Conservation (phyloP, 2,888 invertebrate genomes). For the Metellina segmentata region DNA sequence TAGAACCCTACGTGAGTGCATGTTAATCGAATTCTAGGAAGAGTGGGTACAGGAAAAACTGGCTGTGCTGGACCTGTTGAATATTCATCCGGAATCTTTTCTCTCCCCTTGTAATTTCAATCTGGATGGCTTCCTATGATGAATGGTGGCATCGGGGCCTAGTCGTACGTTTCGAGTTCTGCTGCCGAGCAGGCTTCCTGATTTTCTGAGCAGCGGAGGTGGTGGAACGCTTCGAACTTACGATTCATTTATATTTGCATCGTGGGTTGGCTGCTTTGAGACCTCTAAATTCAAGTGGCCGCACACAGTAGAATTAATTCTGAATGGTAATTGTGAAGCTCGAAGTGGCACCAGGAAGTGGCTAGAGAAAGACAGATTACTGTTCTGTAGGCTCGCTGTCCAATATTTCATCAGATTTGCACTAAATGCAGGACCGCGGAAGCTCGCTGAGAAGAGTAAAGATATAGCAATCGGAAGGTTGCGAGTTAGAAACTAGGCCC, state of each 20-base stretch:
- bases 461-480: no score
- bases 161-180: neutral
- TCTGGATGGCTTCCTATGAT: constrained; percentile 40
- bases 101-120: constrained; percentile 55
- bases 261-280: neutral
- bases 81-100: constrained; percentile 49
- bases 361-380: neutral
- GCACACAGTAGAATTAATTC: neutral
- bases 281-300: neutral
- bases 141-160: constrained; percentile 20
- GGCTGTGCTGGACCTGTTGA: constrained; percentile 44
- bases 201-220: constrained; percentile 9
- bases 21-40: constrained; percentile 52
- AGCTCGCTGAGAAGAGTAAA: no score
- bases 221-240: neutral
- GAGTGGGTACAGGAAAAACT: constrained; percentile 62
- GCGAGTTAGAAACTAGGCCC: no score
- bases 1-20: constrained; percentile 50
- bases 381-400: neutral
- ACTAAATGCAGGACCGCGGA: no score
- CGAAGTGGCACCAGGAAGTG: neutral
- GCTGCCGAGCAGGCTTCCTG: neutral
- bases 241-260: neutral
- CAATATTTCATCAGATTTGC: neutral
- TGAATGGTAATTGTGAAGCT: neutral